Evolutionary conservation across 64 coral and sea anemone species (phyloP), one percentile per base, ranked within the genome.

Genomic region (Platygyra sinensis): DNA sequence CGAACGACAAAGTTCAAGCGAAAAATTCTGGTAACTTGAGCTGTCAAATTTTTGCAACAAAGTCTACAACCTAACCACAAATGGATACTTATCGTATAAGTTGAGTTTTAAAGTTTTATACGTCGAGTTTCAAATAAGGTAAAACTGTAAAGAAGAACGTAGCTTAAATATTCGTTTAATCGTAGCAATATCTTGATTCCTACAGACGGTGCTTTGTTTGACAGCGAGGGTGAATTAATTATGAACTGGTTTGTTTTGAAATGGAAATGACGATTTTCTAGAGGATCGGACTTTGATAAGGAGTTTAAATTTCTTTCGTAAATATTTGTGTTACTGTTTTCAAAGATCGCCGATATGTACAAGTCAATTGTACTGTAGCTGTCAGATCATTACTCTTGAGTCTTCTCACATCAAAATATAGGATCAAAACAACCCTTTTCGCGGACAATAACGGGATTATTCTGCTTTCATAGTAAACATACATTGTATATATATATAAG

Each of bases 141-240:
- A 57, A 57, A 57, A 14, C 24, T 69, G n/a, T n/a, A n/a, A 27
- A 69, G 24, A 3, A 1, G 24, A 20, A 65, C 18, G 62, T 17
- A 22, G 0, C 24, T 24, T 1, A 22, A 27, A 57, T 79, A 4
- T 13, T 55, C 77, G 11, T 55, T 69, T n/a, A 69, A 15, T 57
- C 2, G 10, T 27, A 79, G 25, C 24, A 57, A 19, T 36, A 75
- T 69, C 25, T 75, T 36, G 14, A 75, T 75, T 39, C 33, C 50
- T 19, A n/a, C 16, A 31, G 51, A 27, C 31, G 46, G 38, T 22
- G 20, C 38, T 59, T 83, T 83, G 80, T 59, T 83, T 83, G 80
- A 83, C 80, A 67, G 36, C 60, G 2, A 67, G 33, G 67, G 17
- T 67, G 80, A 83, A 83, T 83, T 63, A 64, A 83, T 83, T 46